A percentile compares a stretch with the other conserved stretches of the same genome.
Evolutionary conservation across 2,888 invertebrate genomes (phyloP).

Genomic region (Rhyacophila evoluta): DNA sequence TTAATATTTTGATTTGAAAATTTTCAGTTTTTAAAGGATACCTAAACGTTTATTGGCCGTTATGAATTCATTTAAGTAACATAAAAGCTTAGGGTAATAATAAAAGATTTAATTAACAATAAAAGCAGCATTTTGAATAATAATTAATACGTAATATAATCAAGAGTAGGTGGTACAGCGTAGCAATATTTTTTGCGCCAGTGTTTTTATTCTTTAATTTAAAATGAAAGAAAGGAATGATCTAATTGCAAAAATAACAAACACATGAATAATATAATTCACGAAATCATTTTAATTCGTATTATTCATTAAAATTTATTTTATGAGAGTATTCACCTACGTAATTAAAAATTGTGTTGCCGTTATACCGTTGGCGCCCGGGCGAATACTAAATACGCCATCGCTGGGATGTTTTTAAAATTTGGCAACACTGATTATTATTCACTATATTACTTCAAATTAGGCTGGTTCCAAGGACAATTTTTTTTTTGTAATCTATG

Average conservation of each 20-base stretch:
- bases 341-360: too few relatives aligned
- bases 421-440: too few relatives aligned
- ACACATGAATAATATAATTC: constrained; percentile 10
- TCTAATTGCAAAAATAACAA: neutral
- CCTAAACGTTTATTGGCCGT: neutral
- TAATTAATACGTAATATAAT: neutral
- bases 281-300: neutral
- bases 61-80: neutral
- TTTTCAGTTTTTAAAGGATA: neutral
- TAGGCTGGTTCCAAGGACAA: too few relatives aligned
- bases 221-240: neutral
- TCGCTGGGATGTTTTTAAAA: too few relatives aligned
- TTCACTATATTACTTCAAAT: too few relatives aligned
- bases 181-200: neutral
- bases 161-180: neutral
- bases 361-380: too few relatives aligned
- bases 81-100: constrained; percentile 14
- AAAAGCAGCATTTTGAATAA: constrained; percentile 19
- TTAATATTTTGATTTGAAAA: neutral
- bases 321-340: neutral
- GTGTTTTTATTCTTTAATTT: neutral
- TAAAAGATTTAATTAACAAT: constrained; percentile 22
- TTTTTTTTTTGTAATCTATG: too few relatives aligned
- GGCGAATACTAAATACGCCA: too few relatives aligned
- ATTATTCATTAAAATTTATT: neutral